A percentile compares a stretch with the other conserved stretches of the same genome.
Conservation (phyloP, 2,888 invertebrate genomes). For the Tinea pellionella region DNA sequence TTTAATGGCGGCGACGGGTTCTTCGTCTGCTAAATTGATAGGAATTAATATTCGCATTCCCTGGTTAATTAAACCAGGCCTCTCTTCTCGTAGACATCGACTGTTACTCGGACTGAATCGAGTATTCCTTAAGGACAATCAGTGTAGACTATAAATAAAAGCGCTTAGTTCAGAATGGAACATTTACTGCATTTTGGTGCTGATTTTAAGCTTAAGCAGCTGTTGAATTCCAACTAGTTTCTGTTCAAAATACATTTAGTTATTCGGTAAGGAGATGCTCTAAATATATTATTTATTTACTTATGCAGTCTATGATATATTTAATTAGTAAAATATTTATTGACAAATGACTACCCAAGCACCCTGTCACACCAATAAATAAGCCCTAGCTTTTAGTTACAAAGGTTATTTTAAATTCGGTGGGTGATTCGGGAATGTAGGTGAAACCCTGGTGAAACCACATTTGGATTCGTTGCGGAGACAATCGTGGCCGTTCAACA, state of each 20-base stretch:
- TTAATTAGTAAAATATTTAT: too few species aligned
- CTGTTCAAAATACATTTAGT: too few species aligned
- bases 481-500: constrained; percentile 21
- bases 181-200: neutral
- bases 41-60: constrained; percentile 41
- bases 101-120: neutral
- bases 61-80: constrained; percentile 33
- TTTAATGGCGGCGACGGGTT: neutral
- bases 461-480: constrained; percentile 4
- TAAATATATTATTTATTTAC: too few species aligned
- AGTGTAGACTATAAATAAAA: neutral
- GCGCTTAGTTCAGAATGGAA: neutral
- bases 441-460: neutral
- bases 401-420: constrained; percentile 41
- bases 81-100: neutral
- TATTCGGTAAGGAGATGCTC: too few species aligned
- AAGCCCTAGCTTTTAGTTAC: too few species aligned
- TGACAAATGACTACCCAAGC: too few species aligned
- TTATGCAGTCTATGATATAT: too few species aligned
- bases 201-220: neutral
- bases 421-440: constrained; percentile 20
- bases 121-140: neutral
- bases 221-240: neutral
- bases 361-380: too few species aligned
- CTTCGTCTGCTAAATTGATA: constrained; percentile 27